Evolutionary conservation across 2,113 vertebrate species (phyloP), one percentile per base, ranked within the genome.

Genomic region (Pontoporia blainvillei): DNA sequence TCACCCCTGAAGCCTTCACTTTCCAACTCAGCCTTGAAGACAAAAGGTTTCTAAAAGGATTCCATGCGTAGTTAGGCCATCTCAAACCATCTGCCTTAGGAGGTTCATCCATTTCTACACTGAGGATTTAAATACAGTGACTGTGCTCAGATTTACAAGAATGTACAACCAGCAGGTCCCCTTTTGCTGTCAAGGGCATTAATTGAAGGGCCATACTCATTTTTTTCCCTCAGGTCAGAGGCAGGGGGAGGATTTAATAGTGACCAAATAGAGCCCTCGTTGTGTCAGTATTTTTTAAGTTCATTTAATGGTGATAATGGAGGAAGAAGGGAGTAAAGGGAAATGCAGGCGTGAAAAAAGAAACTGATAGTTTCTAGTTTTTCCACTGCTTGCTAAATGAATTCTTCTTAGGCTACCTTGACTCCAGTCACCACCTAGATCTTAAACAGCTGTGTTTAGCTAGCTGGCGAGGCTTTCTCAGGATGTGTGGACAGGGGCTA

Each of bases 161-260:
- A 94, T 90, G 73, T 52, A 27, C 73, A 92, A 93, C 49, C 52
- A 64, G 54, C 81, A 92, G 86, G 85, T 91, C 62, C 73, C 94
- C 93, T 72, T 86, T 95, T 96, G 90, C 39, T 96, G 92, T 91
- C 79, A 81, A 97, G 67, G 75, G 46, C 27, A 64, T 85, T 59
- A 21, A 67, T 34, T 54, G 44, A 95, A 87, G 72, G 81, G 46
- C 86, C 86, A 73, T 79, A 12, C 59, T 79, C 72, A 20, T 64
- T 21, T 92, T 97, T 97, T 97, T 94, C 86, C 90, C 96, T 98
- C 92, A 89, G 92, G 69, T 91, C 97, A 98, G 90, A 94, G 61
- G 62, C 44, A 86, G 72, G 88, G 83, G 54, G 52, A 86, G 66
- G 39, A 14, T 59, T 97, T 78, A 72, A 92, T 46, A 61, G 57